phyloP scores from a whole-genome alignment of 2,888 invertebrate genomes.

The Drosophila yooni region DNA sequence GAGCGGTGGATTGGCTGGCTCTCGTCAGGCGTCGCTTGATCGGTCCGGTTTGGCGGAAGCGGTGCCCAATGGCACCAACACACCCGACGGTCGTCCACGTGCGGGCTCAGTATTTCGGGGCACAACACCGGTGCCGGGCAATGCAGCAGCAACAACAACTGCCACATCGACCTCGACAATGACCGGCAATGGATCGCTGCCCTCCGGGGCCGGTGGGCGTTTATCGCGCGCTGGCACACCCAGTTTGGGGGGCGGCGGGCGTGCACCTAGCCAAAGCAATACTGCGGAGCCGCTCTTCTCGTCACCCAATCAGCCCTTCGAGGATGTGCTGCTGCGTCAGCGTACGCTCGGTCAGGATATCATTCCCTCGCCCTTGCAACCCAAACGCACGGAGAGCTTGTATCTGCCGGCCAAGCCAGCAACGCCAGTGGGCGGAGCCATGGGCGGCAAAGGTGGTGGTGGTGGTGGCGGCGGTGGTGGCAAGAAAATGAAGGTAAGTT shows the following conservation, averaged over 20 bases:
- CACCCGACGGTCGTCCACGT: slow-evolving; percentile 84
- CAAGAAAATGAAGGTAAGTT: slow-evolving; percentile 85
- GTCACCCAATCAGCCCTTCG: slow-evolving; percentile 88
- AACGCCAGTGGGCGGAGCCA: slow-evolving; percentile 81
- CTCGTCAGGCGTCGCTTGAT: slow-evolving; percentile 92
- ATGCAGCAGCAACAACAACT: slow-evolving; percentile 19
- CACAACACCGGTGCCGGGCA: slow-evolving; percentile 81
- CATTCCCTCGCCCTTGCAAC: slow-evolving; percentile 93
- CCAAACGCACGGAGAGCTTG: slow-evolving; percentile 95
- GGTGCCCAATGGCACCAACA: slow-evolving; percentile 60
- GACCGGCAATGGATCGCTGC: slow-evolving; percentile 88
- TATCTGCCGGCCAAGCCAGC: slow-evolving; percentile 89
- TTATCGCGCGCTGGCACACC: slow-evolving; percentile 86
- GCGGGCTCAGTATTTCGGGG: slow-evolving; percentile 87
- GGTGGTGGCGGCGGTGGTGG: slow-evolving; percentile 80
- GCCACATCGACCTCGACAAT: slow-evolving; percentile 76
- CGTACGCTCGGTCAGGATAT: slow-evolving; percentile 94
- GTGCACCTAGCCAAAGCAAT: slow-evolving; percentile 80
- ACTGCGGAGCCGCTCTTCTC: slow-evolving; percentile 85
- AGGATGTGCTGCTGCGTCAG: slow-evolving; percentile 92
- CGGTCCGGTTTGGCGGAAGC: slow-evolving; percentile 85
- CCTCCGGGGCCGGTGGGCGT: slow-evolving; percentile 85
- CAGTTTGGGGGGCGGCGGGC: slow-evolving; percentile 82
- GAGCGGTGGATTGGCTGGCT: slow-evolving; percentile 86
- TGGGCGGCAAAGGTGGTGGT: slow-evolving; percentile 84